Conservation (phyloP, 2,888 invertebrate genomes). For the Elegia similella region DNA sequence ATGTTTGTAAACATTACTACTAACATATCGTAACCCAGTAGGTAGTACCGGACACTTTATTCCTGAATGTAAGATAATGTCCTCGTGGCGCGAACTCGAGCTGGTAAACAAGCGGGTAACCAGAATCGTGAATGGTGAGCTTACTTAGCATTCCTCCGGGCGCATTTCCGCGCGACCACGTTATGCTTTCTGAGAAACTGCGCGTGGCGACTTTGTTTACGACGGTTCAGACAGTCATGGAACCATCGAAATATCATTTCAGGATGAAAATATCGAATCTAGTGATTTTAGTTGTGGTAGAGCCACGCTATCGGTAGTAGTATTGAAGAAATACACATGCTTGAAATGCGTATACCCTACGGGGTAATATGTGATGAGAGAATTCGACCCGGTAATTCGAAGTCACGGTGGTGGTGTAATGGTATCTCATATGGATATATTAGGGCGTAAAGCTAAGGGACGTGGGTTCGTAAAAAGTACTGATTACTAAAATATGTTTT, state of each 20-base stretch:
- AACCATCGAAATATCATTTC: not conserved
- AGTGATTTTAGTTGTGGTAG: no score
- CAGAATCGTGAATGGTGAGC: slow-evolving; percentile 60
- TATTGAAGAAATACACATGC: no score
- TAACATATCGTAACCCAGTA: slow-evolving; percentile 4
- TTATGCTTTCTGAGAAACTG: slow-evolving; percentile 35
- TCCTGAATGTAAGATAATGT: slow-evolving; percentile 27
- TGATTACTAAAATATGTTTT: not conserved
- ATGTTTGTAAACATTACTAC: not conserved
- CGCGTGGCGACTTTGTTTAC: slow-evolving; percentile 25
- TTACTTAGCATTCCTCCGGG: slow-evolving; percentile 48
- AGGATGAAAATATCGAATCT: not conserved
- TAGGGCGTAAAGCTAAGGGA: no score
- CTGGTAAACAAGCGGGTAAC: slow-evolving; percentile 47
- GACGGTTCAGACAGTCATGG: not conserved
- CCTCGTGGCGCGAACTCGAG: slow-evolving; percentile 22
- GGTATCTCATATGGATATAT: no score
- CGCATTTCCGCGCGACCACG: slow-evolving; percentile 34
- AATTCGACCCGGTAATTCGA: no score
- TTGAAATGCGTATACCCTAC: no score
- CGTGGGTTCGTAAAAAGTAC: no score
- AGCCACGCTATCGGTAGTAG: no score
- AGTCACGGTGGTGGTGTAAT: no score
- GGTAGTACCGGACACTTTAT: slow-evolving; percentile 26
- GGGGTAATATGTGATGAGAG: no score